Evolutionary conservation across 2,797 vertebrate species (phyloP), one percentile per base, ranked within the genome.

Genomic region (Poeciliopsis turneri): DNA sequence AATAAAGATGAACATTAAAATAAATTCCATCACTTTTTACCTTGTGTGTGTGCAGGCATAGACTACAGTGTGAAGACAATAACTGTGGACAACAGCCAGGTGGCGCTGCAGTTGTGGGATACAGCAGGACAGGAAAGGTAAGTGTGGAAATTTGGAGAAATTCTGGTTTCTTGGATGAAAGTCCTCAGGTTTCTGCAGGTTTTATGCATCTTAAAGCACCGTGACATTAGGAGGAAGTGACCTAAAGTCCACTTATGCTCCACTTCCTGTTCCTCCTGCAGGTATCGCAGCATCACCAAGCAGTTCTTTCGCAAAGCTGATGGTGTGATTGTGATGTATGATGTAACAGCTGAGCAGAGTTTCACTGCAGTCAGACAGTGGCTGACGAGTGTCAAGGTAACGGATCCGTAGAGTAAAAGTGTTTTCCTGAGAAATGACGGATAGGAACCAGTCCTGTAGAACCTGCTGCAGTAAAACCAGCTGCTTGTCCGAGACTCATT

Each of bases 281-380:
- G 98, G 94, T 99, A 98, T 85, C 96, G 96, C 74, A 98, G 97
- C 91, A 97, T 99, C 90, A 97, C 98, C 59, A 98, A 97, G 83
- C 98, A 99, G 88, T 99, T 99, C 94, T 99, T 99, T 90, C 95
- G 98, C 49, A 98, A 98, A 92, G 97, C 96, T 0, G 98, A 99
- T 0, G 97, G 97, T 0, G 96, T 99, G 46, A 90, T 97, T 41
- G 93, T 99, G 79, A 97, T 98, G 95, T 99, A 99, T 25, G 98
- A 99, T 61, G 93, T 98, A 92, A 98, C 96, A 3, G 85, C 88
- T 11, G 95, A 94, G 90, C 93, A 95, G 79, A 97, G 96, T 0
- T 99, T 99, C 93, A 96, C 93, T 4, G 94, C 96, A 0, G 96
- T 99, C 53, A 96, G 96, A 47, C 96, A 96, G 49, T 99, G 98